phyloP scores from a whole-genome alignment of 1,140 invertebrate species.

The Drosophila eugracilis region DNA sequence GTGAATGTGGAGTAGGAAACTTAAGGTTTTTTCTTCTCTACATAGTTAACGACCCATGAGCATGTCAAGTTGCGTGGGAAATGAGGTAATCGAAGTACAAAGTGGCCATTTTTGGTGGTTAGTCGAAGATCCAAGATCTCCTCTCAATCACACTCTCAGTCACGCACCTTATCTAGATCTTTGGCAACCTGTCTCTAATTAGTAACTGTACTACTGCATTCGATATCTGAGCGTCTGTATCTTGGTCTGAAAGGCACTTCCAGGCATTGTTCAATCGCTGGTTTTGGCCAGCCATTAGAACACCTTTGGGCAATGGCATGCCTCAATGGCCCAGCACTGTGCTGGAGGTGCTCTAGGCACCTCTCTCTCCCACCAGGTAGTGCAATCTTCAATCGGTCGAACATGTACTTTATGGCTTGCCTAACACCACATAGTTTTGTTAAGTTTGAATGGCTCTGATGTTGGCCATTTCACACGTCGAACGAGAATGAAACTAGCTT shows the following conservation, averaged over 20 bases:
- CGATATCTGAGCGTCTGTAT: slow-evolving; percentile 34
- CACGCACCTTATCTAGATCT: slow-evolving; percentile 53
- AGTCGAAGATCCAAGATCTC: slow-evolving; percentile 4
- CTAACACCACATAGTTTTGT: slow-evolving; percentile 32
- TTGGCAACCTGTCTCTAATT: slow-evolving; percentile 53
- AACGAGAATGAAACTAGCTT: slow-evolving; percentile 29
- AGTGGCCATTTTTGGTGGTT: slow-evolving; percentile 5
- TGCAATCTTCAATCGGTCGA: slow-evolving; percentile 49
- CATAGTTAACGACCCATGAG: slow-evolving; percentile 34
- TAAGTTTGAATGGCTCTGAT: slow-evolving; percentile 10
- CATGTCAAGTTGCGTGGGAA: slow-evolving; percentile 32
- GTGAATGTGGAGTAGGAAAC: slow-evolving; percentile 17
- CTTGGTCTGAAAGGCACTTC: slow-evolving; percentile 34
- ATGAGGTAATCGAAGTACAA: slow-evolving; percentile 30
- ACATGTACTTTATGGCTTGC: slow-evolving; percentile 27
- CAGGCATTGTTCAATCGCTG: slow-evolving; percentile 62
- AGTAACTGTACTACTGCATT: slow-evolving; percentile 36
- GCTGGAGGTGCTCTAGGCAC: no score
- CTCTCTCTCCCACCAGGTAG: slow-evolving; percentile 16
- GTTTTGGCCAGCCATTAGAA: slow-evolving; percentile 78
- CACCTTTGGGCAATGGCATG: slow-evolving; percentile 71
- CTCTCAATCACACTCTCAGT: slow-evolving; percentile 25
- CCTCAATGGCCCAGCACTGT: slow-evolving; percentile 59
- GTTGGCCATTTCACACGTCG: slow-evolving; percentile 47
- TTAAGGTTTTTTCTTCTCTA: neutral